Percentiles rank a stretch among this genome's conserved stretches.
phyloP scores from a whole-genome alignment of 2,888 invertebrate species.

The Tetranychus piercei region DNA sequence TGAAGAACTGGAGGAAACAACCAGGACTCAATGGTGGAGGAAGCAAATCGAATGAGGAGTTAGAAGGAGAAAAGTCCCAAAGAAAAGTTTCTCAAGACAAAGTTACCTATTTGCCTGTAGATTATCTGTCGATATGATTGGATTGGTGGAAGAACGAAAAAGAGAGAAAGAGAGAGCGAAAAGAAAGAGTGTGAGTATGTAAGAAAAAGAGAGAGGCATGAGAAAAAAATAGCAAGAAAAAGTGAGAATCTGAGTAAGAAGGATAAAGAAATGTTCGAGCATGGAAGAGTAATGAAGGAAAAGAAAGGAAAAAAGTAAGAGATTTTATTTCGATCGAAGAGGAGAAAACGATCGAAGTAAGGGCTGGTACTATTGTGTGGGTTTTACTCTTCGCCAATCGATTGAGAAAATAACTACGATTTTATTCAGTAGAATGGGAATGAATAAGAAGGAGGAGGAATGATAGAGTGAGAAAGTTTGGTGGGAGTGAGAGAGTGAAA shows the following conservation, averaged over 20 bases:
- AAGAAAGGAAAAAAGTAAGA: background rate
- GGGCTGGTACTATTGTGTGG: background rate
- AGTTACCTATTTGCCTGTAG: background rate
- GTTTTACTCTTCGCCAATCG: background rate
- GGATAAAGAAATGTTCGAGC: background rate
- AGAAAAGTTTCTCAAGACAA: background rate
- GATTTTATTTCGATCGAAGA: background rate
- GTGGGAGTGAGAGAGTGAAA: constrained; percentile 2
- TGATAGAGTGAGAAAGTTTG: background rate
- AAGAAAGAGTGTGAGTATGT: background rate
- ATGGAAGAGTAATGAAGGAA: background rate
- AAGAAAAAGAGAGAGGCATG: background rate
- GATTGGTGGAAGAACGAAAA: background rate
- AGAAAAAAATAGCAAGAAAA: background rate
- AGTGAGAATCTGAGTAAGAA: background rate
- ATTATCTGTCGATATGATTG: background rate
- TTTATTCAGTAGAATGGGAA: background rate
- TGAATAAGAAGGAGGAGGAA: background rate
- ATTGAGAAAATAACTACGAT: background rate
- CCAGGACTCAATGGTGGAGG: background rate
- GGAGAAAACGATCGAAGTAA: background rate
- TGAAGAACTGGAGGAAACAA: background rate
- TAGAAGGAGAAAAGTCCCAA: background rate
- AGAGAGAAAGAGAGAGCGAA: background rate
- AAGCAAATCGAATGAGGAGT: background rate